A percentile compares a stretch with the other conserved stretches of the same genome.
Conservation (phyloP, 2,113 vertebrate genomes). For the Neogale vison region DNA sequence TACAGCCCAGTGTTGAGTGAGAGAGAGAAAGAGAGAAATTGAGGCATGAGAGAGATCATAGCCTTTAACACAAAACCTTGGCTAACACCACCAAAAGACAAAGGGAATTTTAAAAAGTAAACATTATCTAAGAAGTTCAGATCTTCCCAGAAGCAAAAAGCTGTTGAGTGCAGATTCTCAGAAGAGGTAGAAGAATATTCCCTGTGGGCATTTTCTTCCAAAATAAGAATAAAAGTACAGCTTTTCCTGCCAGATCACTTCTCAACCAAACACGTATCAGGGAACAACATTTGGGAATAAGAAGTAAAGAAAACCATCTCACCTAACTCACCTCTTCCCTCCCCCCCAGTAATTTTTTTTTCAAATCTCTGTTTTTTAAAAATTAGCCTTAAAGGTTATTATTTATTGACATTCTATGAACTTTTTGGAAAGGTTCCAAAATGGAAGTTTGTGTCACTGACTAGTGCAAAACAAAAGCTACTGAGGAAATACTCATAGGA, state of each 20-base stretch:
- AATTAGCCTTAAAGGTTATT: background rate
- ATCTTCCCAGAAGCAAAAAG: background rate
- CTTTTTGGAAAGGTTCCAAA: background rate
- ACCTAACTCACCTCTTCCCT: too few species aligned
- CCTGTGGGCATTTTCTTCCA: background rate
- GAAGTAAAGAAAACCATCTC: background rate
- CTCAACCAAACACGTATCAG: background rate
- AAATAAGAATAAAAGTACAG: background rate
- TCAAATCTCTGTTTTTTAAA: background rate
- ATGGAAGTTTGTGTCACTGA: background rate
- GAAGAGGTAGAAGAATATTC: background rate
- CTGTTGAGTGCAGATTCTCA: background rate
- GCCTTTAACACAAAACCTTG: background rate
- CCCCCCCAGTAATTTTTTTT: background rate
- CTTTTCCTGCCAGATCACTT: background rate
- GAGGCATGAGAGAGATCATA: background rate
- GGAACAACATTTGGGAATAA: background rate
- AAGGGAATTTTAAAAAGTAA: slow-evolving; percentile 47
- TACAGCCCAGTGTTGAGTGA: background rate
- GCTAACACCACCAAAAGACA: background rate
- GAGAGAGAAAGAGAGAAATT: background rate
- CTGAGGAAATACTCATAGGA: background rate
- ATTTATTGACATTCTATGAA: background rate
- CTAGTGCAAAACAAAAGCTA: background rate
- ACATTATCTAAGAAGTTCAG: background rate